phyloP scores from a whole-genome alignment of 35 echinoderm and acorn worm genomes.

The Stichopus chloronotus region DNA sequence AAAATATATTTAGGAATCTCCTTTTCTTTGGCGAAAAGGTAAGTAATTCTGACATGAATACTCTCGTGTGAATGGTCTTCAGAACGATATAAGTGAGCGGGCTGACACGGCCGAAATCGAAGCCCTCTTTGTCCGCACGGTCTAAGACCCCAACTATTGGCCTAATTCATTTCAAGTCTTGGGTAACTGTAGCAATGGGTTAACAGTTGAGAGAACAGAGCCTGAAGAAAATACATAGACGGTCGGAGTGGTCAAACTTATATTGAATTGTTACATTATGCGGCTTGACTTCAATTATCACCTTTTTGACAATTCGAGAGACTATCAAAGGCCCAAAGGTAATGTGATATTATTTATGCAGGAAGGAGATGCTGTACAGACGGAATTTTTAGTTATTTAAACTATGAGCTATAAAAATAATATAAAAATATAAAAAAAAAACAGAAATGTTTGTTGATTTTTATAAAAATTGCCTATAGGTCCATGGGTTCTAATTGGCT shows the following conservation, averaged over 20 bases:
- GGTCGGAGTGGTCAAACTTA: neutral
- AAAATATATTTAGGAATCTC: neutral
- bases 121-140: conserved; percentile 13
- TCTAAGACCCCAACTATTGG: conserved; percentile 16
- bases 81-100: neutral
- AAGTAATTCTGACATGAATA: conserved; percentile 14
- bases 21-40: neutral
- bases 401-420: too few relatives aligned
- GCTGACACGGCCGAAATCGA: neutral
- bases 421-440: too few relatives aligned
- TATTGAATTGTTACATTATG: too few relatives aligned
- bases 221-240: neutral
- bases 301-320: neutral
- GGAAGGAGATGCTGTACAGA: neutral
- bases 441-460: too few relatives aligned
- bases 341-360: neutral
- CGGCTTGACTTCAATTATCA: too few relatives aligned
- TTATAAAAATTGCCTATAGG: too few relatives aligned
- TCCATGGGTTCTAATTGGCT: too few relatives aligned
- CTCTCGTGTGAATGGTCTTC: conserved; percentile 2
- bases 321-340: neutral
- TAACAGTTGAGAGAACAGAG: neutral
- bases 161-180: neutral
- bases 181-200: neutral
- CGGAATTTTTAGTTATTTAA: too few relatives aligned